These are phyloP conservation scores for Platycheirus rosarum DNA, from an alignment of 2,888 invertebrate genomes.

Conservation along the genomic window DNA sequence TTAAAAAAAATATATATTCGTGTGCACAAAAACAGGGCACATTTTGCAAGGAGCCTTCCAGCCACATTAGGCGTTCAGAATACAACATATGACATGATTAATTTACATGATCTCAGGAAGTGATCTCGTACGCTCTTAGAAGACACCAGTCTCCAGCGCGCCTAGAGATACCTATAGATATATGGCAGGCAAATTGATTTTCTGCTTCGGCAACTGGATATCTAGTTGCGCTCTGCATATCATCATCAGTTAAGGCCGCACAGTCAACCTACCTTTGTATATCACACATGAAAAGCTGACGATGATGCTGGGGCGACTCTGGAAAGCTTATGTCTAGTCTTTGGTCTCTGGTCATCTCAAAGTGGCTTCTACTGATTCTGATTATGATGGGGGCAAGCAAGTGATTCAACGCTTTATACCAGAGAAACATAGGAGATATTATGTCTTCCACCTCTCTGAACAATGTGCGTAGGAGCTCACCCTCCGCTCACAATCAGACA, in stretches of 20 bases:
- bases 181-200: slow-evolving; percentile 69
- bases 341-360: slow-evolving; percentile 29
- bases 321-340: neutral
- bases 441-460: slow-evolving; percentile 43
- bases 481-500: slow-evolving; percentile 6
- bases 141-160: slow-evolving; percentile 28
- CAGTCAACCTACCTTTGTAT: slow-evolving; percentile 8
- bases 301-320: neutral
- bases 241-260: slow-evolving; percentile 41
- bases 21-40: slow-evolving; percentile 35
- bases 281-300: slow-evolving; percentile 20
- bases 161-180: slow-evolving; percentile 60
- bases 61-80: slow-evolving; percentile 73
- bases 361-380: slow-evolving; percentile 42
- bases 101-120: slow-evolving; percentile 74
- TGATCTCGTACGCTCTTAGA: slow-evolving; percentile 56
- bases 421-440: slow-evolving; percentile 30
- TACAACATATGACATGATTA: slow-evolving; percentile 74
- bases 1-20: slow-evolving; percentile 31
- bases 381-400: slow-evolving; percentile 55
- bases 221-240: slow-evolving; percentile 55
- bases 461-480: slow-evolving; percentile 69
- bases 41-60: slow-evolving; percentile 58
- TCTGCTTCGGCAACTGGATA: slow-evolving; percentile 71
- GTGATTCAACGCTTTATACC: slow-evolving; percentile 42